Base-by-base conservation (phyloP, 2,797 vertebrate genomes). In the Lycodopsis pacificus region DNA sequence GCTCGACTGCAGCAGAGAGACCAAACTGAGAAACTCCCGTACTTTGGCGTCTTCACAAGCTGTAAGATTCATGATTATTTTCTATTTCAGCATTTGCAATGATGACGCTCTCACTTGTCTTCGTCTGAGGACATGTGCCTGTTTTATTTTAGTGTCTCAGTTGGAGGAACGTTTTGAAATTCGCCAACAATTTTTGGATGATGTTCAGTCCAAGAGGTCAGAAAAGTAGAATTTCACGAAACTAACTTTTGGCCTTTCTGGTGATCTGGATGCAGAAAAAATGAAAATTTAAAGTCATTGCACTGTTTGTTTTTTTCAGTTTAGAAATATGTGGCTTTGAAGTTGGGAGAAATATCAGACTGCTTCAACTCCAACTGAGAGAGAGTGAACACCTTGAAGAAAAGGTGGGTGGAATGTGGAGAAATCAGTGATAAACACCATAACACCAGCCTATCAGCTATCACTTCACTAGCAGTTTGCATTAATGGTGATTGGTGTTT, bases 321-420 rank as follows among this genome's bases (percentile, higher is more conserved):
- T 84, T 71, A 27, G 83, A 86, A 25, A 11, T 5, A 62, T 66
- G 76, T 73, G 90, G 46, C 53, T 51, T 57, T 65, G 73, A 86
- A 19, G 61, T 65, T 66, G 80, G 38, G 0, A 57, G 57, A 75
- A 73, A 85, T 54, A 36, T 30, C 56, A 82, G 65, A 76, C 75
- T 89, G 19, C 78, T 94, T 38, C 86, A 92, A 36, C 86, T 95
- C 44, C 87, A 90, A 38, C 67, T 94, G 20, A 94, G 76, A 84
- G 94, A 96, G 74, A 87, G 88, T 46, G 93, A 95, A 80, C 92
- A 92, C 79, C 70, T 93, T 64, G 85, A 73, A 62, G 80, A 92
- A 59, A 93, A 95, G 90, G 95, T 95, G 62, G n/a, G 71, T 80
- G 46, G n/a, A 76, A 67, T 70, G 13, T 73, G 10, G 4, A 73